Percentiles rank a stretch among this genome's conserved stretches.
These are phyloP conservation scores for Parotocinclus haroldoi DNA, from an alignment of 2,797 vertebrate species.

Conservation along the genomic window DNA sequence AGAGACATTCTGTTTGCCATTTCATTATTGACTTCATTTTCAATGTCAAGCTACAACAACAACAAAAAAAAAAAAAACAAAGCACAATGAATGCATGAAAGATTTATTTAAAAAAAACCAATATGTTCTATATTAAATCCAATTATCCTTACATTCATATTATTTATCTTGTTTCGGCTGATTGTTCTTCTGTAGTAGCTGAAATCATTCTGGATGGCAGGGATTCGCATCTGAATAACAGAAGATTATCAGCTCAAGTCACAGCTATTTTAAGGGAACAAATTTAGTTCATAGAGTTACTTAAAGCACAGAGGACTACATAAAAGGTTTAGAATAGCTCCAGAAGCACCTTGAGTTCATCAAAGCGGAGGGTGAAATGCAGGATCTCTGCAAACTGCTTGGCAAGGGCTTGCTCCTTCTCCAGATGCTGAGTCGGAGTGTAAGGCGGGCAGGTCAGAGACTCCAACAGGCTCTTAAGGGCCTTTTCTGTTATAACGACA, in stretches of 20 bases:
- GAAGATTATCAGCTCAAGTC: no score
- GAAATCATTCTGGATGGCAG: conserved; percentile 97
- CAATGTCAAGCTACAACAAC: conserved; percentile 85
- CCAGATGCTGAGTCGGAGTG: conserved; percentile 94
- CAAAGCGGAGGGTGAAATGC: conserved; percentile 97
- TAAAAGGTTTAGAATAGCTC: background rate
- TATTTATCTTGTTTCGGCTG: conserved; percentile 94
- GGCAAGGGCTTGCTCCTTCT: conserved; percentile 92
- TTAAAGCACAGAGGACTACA: background rate
- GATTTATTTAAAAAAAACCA: background rate
- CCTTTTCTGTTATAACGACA: conserved; percentile 74
- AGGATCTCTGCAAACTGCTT: conserved; percentile 98
- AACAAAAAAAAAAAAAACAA: conserved; percentile 23
- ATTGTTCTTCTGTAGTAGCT: conserved; percentile 96
- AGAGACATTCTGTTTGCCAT: conserved; percentile 99
- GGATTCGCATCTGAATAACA: conserved; percentile 88
- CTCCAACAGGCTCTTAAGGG: conserved; percentile 87
- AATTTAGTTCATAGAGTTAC: conserved; percentile 1
- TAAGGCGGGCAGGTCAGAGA: conserved; percentile 88
- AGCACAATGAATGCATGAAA: background rate
- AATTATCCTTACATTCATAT: conserved; percentile 84
- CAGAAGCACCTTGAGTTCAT: conserved; percentile 90
- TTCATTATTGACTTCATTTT: conserved; percentile 97
- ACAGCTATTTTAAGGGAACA: background rate
- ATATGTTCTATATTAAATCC: background rate